phyloP scores from a whole-genome alignment of 2,888 invertebrate genomes.

The Brachyptera risi region DNA sequence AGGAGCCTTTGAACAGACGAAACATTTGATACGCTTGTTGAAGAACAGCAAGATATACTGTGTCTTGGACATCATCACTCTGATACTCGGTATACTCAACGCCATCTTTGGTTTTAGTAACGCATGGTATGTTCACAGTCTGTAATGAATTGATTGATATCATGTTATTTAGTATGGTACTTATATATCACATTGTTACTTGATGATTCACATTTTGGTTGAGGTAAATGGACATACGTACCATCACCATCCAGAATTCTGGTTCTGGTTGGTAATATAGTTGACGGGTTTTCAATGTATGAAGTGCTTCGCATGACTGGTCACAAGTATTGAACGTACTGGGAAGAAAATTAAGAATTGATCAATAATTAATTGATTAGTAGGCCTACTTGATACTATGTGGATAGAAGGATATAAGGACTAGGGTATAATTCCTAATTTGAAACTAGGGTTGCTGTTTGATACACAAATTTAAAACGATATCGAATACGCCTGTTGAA shows the following conservation, averaged over 20 bases:
- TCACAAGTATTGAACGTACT: slow-evolving; percentile 81
- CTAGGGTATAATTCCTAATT: too few relatives aligned
- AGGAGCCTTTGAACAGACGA: slow-evolving; percentile 76
- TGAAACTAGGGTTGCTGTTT: too few relatives aligned
- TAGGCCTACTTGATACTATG: too few relatives aligned
- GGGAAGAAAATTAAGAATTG: neutral
- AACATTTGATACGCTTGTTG: slow-evolving; percentile 81
- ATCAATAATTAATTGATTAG: slow-evolving; percentile 7
- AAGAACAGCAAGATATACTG: slow-evolving; percentile 65
- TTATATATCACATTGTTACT: neutral
- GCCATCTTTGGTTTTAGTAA: slow-evolving; percentile 68
- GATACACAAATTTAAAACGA: too few relatives aligned
- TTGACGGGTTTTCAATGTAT: slow-evolving; percentile 85
- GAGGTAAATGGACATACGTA: slow-evolving; percentile 43
- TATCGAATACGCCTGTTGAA: too few relatives aligned
- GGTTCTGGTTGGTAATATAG: slow-evolving; percentile 83
- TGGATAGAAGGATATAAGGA: too few relatives aligned
- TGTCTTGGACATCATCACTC: slow-evolving; percentile 77
- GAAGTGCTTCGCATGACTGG: slow-evolving; percentile 74
- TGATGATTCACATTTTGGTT: neutral
- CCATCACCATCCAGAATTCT: slow-evolving; percentile 89
- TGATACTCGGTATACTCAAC: slow-evolving; percentile 66
- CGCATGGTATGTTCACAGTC: slow-evolving; percentile 73
- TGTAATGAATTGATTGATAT: slow-evolving; percentile 42
- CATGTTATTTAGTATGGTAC: neutral